Percentiles rank a stretch among this genome's conserved stretches.
phyloP scores from a whole-genome alignment of 2,797 vertebrate genomes.

The Anguilla megastoma region DNA sequence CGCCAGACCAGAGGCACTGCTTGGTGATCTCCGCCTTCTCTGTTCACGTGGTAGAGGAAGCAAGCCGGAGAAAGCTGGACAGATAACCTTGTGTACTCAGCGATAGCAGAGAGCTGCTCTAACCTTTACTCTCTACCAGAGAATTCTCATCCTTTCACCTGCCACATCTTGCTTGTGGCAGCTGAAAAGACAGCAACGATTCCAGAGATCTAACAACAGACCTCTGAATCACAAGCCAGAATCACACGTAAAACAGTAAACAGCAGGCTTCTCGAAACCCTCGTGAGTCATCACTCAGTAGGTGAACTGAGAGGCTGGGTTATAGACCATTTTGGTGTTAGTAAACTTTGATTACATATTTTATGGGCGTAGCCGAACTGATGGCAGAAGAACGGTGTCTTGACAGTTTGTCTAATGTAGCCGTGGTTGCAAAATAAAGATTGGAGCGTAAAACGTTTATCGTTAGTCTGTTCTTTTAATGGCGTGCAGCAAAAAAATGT shows the following conservation, averaged over 20 bases:
- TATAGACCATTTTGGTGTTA: too few relatives aligned
- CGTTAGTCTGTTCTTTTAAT: too few relatives aligned
- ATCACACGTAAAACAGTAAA: not conserved
- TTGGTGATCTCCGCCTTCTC: not conserved
- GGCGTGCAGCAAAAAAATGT: too few relatives aligned
- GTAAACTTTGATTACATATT: too few relatives aligned
- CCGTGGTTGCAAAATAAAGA: too few relatives aligned
- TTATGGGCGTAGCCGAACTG: too few relatives aligned
- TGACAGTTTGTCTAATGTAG: too few relatives aligned
- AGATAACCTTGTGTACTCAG: not conserved
- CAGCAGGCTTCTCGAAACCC: not conserved
- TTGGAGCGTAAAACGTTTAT: too few relatives aligned
- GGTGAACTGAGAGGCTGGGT: too few relatives aligned
- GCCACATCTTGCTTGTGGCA: not conserved
- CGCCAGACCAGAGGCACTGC: not conserved
- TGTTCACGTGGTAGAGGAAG: not conserved
- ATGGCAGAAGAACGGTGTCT: too few relatives aligned
- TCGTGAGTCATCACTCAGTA: too few relatives aligned
- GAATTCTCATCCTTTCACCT: not conserved
- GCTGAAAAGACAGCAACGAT: not conserved
- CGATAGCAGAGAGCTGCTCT: conserved; percentile 2
- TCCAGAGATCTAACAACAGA: not conserved
- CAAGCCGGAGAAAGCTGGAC: not conserved
- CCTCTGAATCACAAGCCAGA: not conserved
- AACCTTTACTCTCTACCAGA: not conserved